Conservation (phyloP, 2,113 vertebrate species). For the Archilochus colubris region DNA sequence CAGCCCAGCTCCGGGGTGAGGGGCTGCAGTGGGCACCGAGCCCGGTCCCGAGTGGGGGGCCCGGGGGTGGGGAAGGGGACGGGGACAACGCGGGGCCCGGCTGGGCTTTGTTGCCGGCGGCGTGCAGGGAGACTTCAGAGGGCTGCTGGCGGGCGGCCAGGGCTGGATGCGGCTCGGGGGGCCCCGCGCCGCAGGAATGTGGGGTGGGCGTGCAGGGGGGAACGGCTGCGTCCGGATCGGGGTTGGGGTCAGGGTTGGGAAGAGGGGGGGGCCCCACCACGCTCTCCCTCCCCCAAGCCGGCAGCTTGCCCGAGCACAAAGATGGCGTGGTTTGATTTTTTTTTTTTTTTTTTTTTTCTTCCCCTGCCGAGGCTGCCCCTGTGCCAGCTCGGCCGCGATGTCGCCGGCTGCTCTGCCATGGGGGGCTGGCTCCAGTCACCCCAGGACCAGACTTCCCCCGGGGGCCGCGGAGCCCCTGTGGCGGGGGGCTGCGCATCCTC, state of each 20-base stretch:
- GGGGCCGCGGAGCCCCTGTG: accelerated
- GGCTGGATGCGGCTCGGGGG: conserved; percentile 2
- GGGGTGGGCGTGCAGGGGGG: background rate
- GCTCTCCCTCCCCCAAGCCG: background rate
- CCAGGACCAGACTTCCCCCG: accelerated
- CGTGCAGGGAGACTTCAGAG: conserved; percentile 25
- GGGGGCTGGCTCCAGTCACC: background rate
- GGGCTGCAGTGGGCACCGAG: background rate
- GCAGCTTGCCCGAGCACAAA: background rate
- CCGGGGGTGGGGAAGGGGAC: background rate
- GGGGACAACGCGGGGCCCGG: background rate
- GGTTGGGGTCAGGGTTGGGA: background rate
- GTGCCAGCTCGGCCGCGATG: conserved; percentile 1
- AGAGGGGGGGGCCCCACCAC: accelerated
- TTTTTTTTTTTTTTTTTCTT: too few relatives aligned
- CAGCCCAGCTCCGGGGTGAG: background rate
- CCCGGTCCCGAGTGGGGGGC: background rate
- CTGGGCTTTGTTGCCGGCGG: conserved; percentile 24
- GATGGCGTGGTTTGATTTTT: background rate
- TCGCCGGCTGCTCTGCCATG: background rate
- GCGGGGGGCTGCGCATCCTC: background rate
- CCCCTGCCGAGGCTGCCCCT: background rate
- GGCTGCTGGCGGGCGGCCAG: conserved; percentile 24
- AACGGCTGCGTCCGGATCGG: background rate
- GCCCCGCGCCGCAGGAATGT: conserved; percentile 33